phyloP scores from a whole-genome alignment of 1,140 invertebrate species.

The Nebria ingens region DNA sequence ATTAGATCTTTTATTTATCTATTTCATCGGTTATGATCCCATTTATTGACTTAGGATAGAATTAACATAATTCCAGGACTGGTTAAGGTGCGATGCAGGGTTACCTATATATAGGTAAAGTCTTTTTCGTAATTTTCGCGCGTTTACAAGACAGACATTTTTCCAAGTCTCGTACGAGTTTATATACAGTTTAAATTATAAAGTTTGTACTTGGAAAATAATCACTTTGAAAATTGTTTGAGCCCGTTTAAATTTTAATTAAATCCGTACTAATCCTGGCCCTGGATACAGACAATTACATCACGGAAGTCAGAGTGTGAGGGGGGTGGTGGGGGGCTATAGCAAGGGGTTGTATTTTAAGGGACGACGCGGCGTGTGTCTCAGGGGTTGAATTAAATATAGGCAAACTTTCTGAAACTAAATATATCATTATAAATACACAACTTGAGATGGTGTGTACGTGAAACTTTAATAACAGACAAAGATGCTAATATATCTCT shows the following conservation, averaged over 20 bases:
- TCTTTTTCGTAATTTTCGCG: too few relatives aligned
- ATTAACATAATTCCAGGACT: too few relatives aligned
- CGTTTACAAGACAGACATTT: too few relatives aligned
- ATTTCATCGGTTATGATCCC: too few relatives aligned
- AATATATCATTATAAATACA: conserved; percentile 10
- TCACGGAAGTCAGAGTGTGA: neutral
- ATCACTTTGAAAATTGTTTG: conserved; percentile 7
- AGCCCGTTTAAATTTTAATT: conserved; percentile 9
- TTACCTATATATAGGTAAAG: too few relatives aligned
- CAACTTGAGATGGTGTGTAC: conserved; percentile 2
- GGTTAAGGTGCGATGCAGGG: too few relatives aligned
- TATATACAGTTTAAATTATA: conserved; percentile 5
- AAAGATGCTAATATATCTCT: too few relatives aligned
- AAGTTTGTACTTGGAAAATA: conserved; percentile 6
- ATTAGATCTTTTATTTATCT: too few relatives aligned
- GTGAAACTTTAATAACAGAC: neutral
- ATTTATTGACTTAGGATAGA: too few relatives aligned
- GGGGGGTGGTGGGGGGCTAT: neutral
- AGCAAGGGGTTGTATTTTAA: neutral
- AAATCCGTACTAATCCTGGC: conserved; percentile 5
- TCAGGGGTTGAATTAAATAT: conserved; percentile 5
- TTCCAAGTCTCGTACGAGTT: neutral
- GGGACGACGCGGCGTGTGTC: neutral
- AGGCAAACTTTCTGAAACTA: conserved; percentile 1
- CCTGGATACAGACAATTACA: conserved; percentile 9